phyloP scores from a whole-genome alignment of 92 coral and sea anemone species.

The Chrysogorgia sp. region DNA sequence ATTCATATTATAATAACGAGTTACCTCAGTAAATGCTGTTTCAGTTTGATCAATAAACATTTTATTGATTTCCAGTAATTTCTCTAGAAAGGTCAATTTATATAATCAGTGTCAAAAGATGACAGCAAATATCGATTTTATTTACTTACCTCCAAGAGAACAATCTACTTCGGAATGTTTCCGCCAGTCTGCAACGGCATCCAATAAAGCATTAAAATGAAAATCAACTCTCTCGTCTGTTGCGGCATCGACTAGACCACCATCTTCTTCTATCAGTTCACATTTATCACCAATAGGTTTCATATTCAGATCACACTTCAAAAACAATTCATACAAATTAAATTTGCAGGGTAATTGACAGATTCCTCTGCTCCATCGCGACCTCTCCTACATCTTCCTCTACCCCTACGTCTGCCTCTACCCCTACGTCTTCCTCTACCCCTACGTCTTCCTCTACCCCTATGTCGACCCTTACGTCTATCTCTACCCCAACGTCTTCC shows the following conservation, averaged over 20 bases:
- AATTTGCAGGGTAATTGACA: background rate
- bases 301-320: slow-evolving; percentile 79
- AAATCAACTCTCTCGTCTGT: slow-evolving; percentile 84
- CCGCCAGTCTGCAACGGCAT: slow-evolving; percentile 85
- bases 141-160: slow-evolving; percentile 83
- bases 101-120: background rate
- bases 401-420: too few species aligned
- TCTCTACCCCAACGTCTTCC: too few species aligned
- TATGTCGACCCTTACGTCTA: too few species aligned
- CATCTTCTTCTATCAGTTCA: slow-evolving; percentile 75
- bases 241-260: slow-evolving; percentile 66
- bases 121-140: background rate
- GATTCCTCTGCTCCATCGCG: background rate
- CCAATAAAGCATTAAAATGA: slow-evolving; percentile 90
- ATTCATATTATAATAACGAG: background rate
- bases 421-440: too few species aligned
- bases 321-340: background rate
- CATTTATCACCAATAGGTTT: slow-evolving; percentile 83
- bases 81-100: slow-evolving; percentile 53
- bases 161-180: slow-evolving; percentile 57
- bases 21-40: slow-evolving; percentile 72
- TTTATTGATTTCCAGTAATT: slow-evolving; percentile 82
- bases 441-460: too few species aligned
- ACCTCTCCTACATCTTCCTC: too few species aligned
- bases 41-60: slow-evolving; percentile 78